Evolutionary conservation across 2,888 invertebrate species (phyloP).

Genomic region (Alentia gelatinosa): DNA sequence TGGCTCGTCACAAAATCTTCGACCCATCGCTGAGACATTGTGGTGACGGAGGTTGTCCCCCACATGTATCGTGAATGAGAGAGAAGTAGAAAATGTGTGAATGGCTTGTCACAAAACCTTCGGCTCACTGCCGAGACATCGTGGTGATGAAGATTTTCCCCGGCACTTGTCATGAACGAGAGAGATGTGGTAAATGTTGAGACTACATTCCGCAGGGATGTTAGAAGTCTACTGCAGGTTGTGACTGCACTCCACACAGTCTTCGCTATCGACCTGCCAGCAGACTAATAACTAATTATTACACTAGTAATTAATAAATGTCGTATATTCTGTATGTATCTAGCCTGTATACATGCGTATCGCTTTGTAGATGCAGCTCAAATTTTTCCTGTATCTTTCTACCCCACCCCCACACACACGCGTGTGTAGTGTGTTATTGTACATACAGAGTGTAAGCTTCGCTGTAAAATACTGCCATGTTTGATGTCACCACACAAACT

Average conservation of each 20-base stretch:
- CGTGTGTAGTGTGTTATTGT: background rate
- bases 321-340: background rate
- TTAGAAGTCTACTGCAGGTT: background rate
- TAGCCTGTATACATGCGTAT: background rate
- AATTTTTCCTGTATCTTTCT: constrained; percentile 12
- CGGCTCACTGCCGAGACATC: too few species aligned
- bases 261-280: background rate
- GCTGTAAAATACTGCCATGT: constrained; percentile 17
- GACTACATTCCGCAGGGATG: background rate
- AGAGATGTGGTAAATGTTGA: too few species aligned
- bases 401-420: background rate
- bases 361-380: background rate
- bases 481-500: background rate
- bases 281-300: background rate
- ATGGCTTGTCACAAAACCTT: too few species aligned
- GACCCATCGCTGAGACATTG: too few species aligned
- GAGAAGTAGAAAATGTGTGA: too few species aligned
- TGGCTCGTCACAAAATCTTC: too few species aligned
- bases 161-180: too few species aligned
- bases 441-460: background rate
- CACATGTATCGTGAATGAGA: too few species aligned
- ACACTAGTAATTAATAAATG: background rate
- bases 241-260: background rate
- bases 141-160: too few species aligned
- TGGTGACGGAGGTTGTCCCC: too few species aligned